Conservation (phyloP, 1,140 invertebrate species). For the Drosophila carrolli region DNA sequence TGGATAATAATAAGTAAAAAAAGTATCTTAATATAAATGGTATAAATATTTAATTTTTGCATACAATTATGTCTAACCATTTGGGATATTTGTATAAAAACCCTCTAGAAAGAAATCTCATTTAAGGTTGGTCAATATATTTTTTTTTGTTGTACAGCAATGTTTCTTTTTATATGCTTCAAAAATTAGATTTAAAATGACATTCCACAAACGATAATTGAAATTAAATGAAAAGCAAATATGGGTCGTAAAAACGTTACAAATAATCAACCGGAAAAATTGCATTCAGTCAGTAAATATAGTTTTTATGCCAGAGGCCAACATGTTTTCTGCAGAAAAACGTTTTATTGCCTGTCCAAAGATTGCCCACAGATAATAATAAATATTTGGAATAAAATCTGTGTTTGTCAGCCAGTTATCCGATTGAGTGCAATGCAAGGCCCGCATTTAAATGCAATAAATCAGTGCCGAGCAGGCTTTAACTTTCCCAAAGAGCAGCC, state of each 20-base stretch:
- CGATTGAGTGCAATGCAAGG: neutral
- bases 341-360: constrained; percentile 28
- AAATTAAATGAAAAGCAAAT: constrained; percentile 36
- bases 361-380: constrained; percentile 26
- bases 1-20: neutral
- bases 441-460: constrained; percentile 25
- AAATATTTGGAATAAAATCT: constrained; percentile 41
- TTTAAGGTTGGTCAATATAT: neutral
- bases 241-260: constrained; percentile 12
- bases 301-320: constrained; percentile 12
- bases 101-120: no score
- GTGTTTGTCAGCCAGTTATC: constrained; percentile 19
- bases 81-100: neutral
- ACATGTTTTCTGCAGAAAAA: constrained; percentile 3
- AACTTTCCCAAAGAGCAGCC: constrained; percentile 10
- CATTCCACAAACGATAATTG: constrained; percentile 15
- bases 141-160: neutral
- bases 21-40: no score
- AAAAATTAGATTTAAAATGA: constrained; percentile 2
- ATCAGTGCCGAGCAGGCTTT: neutral
- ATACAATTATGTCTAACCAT: neutral
- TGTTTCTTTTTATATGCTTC: neutral
- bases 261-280: constrained; percentile 24
- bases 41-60: no score
- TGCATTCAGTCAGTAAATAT: constrained; percentile 17